Evolutionary conservation across 1,140 invertebrate genomes (phyloP).

Genomic region (Drosophila ambigua): DNA sequence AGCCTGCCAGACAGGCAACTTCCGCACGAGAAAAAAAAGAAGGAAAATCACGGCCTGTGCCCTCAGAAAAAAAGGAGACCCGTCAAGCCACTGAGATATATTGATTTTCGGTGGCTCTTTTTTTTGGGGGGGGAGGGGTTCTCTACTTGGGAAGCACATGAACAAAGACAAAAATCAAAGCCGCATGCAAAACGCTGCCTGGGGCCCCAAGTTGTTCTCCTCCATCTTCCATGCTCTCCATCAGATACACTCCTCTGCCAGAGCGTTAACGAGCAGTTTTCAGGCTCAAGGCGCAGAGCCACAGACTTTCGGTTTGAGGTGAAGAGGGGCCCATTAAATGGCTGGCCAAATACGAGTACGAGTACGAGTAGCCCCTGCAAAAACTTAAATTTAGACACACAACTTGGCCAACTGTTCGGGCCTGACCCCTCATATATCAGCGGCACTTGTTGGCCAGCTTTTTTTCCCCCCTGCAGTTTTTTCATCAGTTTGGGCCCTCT

Average conservation of each 20-base stretch:
- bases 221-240: slow-evolving; percentile 13
- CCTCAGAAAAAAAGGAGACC: neutral
- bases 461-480: slow-evolving; percentile 34
- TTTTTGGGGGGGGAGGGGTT: slow-evolving; percentile 24
- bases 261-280: slow-evolving; percentile 52
- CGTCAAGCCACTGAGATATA: slow-evolving; percentile 59
- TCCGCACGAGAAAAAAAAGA: slow-evolving; percentile 40
- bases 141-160: slow-evolving; percentile 59
- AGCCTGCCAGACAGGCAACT: slow-evolving; percentile 59
- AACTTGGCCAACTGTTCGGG: slow-evolving; percentile 46
- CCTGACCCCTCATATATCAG: slow-evolving; percentile 58
- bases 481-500: neutral
- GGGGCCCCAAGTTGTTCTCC: slow-evolving; percentile 41
- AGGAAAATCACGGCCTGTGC: slow-evolving; percentile 42
- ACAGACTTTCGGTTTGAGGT: slow-evolving; percentile 3
- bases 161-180: slow-evolving; percentile 64
- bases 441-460: slow-evolving; percentile 62
- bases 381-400: slow-evolving; percentile 39
- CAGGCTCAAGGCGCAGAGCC: slow-evolving; percentile 27
- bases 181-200: slow-evolving; percentile 71
- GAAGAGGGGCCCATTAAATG: too few species aligned
- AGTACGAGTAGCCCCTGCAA: neutral
- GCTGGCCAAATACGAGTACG: too few species aligned
- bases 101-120: slow-evolving; percentile 58
- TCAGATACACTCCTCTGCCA: slow-evolving; percentile 33